Conservation (phyloP, 2,113 vertebrate genomes). For the Ageneiosus marmoratus region DNA sequence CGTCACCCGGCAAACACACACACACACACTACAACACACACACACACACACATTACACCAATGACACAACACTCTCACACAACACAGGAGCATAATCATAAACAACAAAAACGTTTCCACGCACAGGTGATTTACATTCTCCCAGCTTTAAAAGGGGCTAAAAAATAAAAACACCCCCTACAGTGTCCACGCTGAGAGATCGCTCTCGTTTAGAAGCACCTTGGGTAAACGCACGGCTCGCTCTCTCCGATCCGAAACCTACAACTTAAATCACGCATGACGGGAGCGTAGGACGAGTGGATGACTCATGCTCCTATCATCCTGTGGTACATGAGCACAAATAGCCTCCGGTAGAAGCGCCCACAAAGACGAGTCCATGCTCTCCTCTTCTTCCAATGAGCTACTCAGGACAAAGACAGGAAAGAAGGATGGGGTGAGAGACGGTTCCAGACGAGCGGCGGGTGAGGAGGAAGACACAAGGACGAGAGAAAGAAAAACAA, state of each 20-base stretch:
- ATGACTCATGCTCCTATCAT: conserved; percentile 14
- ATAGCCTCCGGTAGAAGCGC: conserved; percentile 5
- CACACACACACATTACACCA: conserved; percentile 3
- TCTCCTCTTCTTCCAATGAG: conserved; percentile 12
- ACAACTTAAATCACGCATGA: conserved; percentile 6
- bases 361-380: not conserved
- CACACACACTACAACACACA: not conserved
- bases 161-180: conserved; percentile 13
- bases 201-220: conserved; percentile 18
- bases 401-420: conserved; percentile 10
- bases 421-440: conserved; percentile 40
- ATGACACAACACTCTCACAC: not conserved
- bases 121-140: conserved; percentile 13
- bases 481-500: conserved; percentile 45
- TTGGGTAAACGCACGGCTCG: conserved; percentile 7
- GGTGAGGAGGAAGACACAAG: conserved; percentile 3
- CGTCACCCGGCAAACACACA: not conserved
- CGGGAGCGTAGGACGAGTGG: not conserved
- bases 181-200: not conserved
- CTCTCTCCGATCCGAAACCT: not conserved
- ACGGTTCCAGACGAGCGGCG: conserved; percentile 11
- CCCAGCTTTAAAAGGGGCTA: not conserved
- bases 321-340: not conserved
- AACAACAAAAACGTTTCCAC: not conserved
- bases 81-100: not conserved